Conservation (phyloP, 1,140 invertebrate species). For the Apocrypta bakeri region DNA sequence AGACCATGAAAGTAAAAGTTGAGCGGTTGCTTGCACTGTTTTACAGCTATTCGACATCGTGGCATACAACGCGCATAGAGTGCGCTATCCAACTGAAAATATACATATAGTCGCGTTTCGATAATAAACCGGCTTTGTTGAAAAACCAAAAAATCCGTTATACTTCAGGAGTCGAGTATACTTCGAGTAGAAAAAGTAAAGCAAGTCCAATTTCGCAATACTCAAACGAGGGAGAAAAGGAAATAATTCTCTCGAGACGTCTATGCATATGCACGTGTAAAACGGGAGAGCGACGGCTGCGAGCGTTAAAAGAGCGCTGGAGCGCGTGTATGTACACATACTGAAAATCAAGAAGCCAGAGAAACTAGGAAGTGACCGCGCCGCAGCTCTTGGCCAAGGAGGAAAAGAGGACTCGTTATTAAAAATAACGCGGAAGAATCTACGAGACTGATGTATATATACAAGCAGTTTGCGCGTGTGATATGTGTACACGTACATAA, state of each 20-base stretch:
- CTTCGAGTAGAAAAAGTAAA: too few relatives aligned
- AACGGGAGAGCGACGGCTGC: background rate
- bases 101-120: too few relatives aligned
- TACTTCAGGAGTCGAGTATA: too few relatives aligned
- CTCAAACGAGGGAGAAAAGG: background rate
- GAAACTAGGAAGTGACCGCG: slow-evolving; percentile 22
- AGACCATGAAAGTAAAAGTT: slow-evolving; percentile 63
- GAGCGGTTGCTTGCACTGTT: background rate
- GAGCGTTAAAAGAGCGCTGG: background rate
- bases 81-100: too few relatives aligned
- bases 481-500: too few relatives aligned
- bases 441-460: background rate
- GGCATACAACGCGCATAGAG: too few relatives aligned
- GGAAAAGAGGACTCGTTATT: slow-evolving; percentile 7
- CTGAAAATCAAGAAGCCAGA: slow-evolving; percentile 13
- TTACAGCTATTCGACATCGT: too few relatives aligned
- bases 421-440: slow-evolving; percentile 20
- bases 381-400: background rate
- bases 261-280: background rate
- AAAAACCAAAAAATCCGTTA: background rate
- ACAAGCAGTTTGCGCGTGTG: background rate
- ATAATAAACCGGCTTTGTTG: too few relatives aligned
- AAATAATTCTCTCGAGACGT: background rate
- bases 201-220: background rate
- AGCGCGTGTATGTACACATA: background rate